Base-by-base conservation (phyloP, 2,797 vertebrate genomes). In the Lepilemur septentrionalis region DNA sequence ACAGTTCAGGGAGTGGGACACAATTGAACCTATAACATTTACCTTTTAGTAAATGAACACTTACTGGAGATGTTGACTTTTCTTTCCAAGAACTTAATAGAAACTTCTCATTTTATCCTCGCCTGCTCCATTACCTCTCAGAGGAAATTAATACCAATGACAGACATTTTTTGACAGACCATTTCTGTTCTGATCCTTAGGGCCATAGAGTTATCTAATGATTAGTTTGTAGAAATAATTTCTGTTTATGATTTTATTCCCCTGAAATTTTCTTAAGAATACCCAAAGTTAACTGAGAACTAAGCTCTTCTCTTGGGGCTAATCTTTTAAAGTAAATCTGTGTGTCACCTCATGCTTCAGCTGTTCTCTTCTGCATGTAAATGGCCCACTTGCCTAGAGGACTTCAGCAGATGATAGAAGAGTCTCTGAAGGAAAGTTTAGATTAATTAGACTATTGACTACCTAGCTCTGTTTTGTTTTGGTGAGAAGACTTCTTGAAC, bases 181-280 rank as follows among this genome's bases (percentile, higher is more conserved):
- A 17, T 93, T 48, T 11, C 17, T 86, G n/a, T 86, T 83, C 35
- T 91, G 38, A 9, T 48, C 70, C 48, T 79, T 57, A 70, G 41
- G 55, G 25, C 52, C 46, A 67, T 75, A 41, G 85, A 80, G 17
- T 93, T 93, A 50, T 65, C 57, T 87, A 84, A 70, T 94, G 75
- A 95, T 79, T 70, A 70, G 25, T 84, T 92, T 95, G 89, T 91
- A 46, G 75, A 95, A 91, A 94, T 89, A 79, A 38, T 28, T 35
- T 72, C 15, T 84, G 48, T 89, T 89, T 91, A 88, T 92, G n/a
- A 86, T 95, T 95, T 90, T 92, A 89, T 81, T 90, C 92, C 61
- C 57, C 52, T 88, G 72, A 50, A 48, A 87, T 90, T 93, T 94
- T 89, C 30, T 89, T 88, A 85, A 8, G 52, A 92, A 46, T 52